Base-by-base conservation (phyloP, 2,113 vertebrate species). In the Otus sunia region DNA sequence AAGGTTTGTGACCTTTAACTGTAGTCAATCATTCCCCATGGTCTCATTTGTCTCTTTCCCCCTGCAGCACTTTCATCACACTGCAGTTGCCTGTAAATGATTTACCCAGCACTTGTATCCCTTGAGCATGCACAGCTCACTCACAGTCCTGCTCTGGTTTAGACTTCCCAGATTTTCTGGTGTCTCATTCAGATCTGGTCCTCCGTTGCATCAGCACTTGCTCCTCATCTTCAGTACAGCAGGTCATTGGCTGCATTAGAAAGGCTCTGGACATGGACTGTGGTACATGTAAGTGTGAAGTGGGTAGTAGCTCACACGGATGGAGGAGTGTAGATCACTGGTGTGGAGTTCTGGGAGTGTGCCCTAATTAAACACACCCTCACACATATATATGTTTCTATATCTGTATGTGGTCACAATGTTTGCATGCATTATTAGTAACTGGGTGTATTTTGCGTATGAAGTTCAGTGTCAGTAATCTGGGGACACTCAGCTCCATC, bases 1-100 rank as follows among this genome's bases (percentile, higher is more conserved):
- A 88, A 91, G 53, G 76, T 97, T 93, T 83, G 87, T 97, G 95
- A 97, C 96, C 97, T 89, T 97, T 96, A 96, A 82, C 88, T 68
- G 67, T 60, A 92, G 92, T 94, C 80, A 90, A 69, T 79, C 71
- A 88, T 95, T 90, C 39, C 62, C 23, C 58, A 15, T 2, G n/a
- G 73, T 76, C 74, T 86, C 59, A 84, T 53, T 87, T 73, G 59
- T 90, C 67, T 91, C 77, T 66, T 14, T 43, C 30, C 18, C 45
- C 41, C 34, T 2, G 2, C 53, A 73, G 71, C 41, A 22, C 60
- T 55, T 81, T 76, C 81, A 27, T 37, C 64, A 36, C 19, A 10
- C 47, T 50, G 34, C 49, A 19, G 1, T 59, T 72, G 86, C 30
- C 56, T 83, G 62, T 96, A 81, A 97, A 96, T 97, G 6, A 97